phyloP scores from a whole-genome alignment of 2,113 vertebrate species.

The Sminthopsis crassicaudata region DNA sequence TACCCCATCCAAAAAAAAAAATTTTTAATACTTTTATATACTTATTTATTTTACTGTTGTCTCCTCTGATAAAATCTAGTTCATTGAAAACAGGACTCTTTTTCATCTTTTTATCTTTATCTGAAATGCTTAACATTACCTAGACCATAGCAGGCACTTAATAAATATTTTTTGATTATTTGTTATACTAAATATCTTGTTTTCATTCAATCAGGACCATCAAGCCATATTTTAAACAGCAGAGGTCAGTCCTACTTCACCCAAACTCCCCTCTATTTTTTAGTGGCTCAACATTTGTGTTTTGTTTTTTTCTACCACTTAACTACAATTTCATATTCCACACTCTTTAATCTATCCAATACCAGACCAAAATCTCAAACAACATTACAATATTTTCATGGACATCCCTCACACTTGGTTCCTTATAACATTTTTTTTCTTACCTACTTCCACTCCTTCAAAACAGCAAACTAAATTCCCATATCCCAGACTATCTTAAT shows the following conservation, averaged over 20 bases:
- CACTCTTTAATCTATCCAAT: background rate
- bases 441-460: constrained; percentile 30
- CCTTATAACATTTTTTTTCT: constrained; percentile 19
- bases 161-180: background rate
- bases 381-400: background rate
- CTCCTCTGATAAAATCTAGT: background rate
- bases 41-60: background rate
- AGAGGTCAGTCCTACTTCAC: constrained; percentile 54
- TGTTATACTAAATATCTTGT: constrained; percentile 4
- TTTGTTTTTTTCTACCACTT: background rate
- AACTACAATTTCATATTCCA: constrained; percentile 1
- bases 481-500: constrained; percentile 34
- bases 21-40: background rate
- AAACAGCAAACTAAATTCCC: constrained; percentile 43
- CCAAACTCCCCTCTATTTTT: constrained; percentile 33
- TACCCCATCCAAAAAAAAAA: background rate
- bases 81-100: background rate
- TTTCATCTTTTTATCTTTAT: background rate
- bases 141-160: background rate
- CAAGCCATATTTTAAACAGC: constrained; percentile 48
- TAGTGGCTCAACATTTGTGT: constrained; percentile 25
- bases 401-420: background rate
- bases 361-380: background rate
- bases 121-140: background rate
- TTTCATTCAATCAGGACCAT: constrained; percentile 50